Percentiles rank a stretch among this genome's conserved stretches.
Conservation (phyloP, 2,113 vertebrate genomes). For the Dasyprocta punctata region DNA sequence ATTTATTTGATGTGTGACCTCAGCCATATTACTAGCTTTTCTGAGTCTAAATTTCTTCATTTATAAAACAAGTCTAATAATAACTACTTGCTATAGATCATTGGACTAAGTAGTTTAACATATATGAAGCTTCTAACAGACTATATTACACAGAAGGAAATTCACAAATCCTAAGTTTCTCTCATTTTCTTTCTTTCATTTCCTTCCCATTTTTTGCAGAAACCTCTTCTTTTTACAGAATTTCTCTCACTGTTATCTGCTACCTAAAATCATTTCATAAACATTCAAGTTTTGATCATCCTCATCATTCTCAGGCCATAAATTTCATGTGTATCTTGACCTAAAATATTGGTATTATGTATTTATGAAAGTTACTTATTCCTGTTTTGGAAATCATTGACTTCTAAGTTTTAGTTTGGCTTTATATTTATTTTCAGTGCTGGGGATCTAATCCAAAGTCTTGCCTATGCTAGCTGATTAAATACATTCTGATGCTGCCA, state of each 20-base stretch:
- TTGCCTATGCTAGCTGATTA: not conserved
- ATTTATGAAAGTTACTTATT: not conserved
- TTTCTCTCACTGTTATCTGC: not conserved
- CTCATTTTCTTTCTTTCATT: not conserved
- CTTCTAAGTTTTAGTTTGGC: not conserved
- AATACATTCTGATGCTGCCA: slow-evolving; percentile 53
- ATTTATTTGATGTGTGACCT: not conserved
- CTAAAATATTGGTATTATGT: not conserved
- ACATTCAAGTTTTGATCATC: not conserved
- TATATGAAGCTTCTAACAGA: not conserved
- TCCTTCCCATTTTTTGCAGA: not conserved
- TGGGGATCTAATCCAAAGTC: not conserved
- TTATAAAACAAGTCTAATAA: not conserved
- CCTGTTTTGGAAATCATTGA: not conserved
- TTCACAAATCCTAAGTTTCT: not conserved
- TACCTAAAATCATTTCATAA: not conserved
- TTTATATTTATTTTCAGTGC: not conserved
- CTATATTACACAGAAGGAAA: not conserved
- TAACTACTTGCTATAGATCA: not conserved
- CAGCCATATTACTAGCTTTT: not conserved
- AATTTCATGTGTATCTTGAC: not conserved
- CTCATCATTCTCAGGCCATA: not conserved
- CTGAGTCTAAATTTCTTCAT: slow-evolving; percentile 21
- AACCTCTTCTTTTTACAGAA: not conserved
- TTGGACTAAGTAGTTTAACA: not conserved